phyloP scores from a whole-genome alignment of 1,140 invertebrate species.

The Drosophila prosaltans region DNA sequence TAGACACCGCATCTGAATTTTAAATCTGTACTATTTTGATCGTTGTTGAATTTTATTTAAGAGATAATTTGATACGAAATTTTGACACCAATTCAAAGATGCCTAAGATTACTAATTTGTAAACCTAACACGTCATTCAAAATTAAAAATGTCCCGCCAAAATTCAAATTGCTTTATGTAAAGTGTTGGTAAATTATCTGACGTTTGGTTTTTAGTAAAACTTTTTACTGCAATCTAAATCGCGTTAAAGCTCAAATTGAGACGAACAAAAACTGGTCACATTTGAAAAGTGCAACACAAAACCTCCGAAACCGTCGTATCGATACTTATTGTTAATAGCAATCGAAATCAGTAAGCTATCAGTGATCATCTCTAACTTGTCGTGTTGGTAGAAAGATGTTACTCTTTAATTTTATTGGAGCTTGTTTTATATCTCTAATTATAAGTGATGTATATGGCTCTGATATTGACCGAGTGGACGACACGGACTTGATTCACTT shows the following conservation, averaged over 20 bases:
- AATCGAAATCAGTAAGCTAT: no score
- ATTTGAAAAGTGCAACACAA: background rate
- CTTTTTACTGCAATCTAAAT: no score
- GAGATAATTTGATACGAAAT: background rate
- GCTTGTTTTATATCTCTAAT: constrained; percentile 20
- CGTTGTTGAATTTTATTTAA: background rate
- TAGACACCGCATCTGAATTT: background rate
- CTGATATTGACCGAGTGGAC: constrained; percentile 53
- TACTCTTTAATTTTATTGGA: constrained; percentile 10
- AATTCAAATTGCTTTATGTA: background rate
- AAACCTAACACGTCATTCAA: no score
- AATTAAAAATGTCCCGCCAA: background rate
- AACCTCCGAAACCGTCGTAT: no score
- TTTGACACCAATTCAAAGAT: no score
- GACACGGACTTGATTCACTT: constrained; percentile 64
- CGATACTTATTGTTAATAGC: no score
- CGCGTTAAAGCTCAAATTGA: no score
- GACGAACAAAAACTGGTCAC: background rate
- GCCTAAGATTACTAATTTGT: no score
- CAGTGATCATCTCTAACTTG: no score
- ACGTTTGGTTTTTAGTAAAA: no score
- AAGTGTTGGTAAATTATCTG: no score
- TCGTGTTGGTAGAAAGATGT: constrained; percentile 24
- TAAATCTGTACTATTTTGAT: background rate
- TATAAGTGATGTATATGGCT: background rate